A percentile compares a stretch with the other conserved stretches of the same genome.
Conservation (phyloP, 2,888 invertebrate species). For the Thecocarcelia acutangulata region DNA sequence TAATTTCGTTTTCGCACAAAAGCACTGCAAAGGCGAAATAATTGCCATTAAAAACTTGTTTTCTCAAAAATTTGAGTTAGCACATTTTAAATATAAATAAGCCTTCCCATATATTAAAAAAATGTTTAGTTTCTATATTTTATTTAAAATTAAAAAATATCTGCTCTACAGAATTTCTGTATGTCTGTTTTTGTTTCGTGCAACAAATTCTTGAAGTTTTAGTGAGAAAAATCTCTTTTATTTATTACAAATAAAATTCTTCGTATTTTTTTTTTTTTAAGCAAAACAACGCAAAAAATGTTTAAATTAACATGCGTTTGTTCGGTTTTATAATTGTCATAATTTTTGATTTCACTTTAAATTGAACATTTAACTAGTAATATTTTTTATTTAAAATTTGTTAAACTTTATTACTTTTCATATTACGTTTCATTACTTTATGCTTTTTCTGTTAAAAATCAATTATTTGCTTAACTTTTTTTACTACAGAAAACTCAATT, state of each 20-base stretch:
- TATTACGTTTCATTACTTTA: not conserved
- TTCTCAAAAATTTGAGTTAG: too few species aligned
- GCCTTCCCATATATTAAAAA: too few species aligned
- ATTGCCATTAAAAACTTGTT: too few species aligned
- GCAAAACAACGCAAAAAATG: too few species aligned
- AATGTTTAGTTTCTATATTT: not conserved
- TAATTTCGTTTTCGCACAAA: too few species aligned
- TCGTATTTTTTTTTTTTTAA: conserved; percentile 27
- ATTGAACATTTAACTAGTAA: not conserved
- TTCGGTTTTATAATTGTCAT: not conserved
- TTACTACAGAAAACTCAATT: conserved; percentile 10
- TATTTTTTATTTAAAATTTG: not conserved
- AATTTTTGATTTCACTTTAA: not conserved
- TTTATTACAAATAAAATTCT: too few species aligned
- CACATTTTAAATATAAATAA: too few species aligned
- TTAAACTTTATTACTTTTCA: conserved; percentile 19
- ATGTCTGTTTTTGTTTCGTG: not conserved
- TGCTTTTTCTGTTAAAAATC: conserved; percentile 62
- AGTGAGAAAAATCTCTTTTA: not conserved
- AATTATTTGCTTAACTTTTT: conserved; percentile 60
- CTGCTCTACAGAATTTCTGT: not conserved
- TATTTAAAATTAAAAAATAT: not conserved
- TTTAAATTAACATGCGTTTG: not conserved
- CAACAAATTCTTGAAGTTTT: conserved; percentile 4
- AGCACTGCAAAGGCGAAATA: too few species aligned